A percentile compares a stretch with the other conserved stretches of the same genome.
phyloP scores from a whole-genome alignment of 2,797 vertebrate species.

The Gobio occitaniae region DNA sequence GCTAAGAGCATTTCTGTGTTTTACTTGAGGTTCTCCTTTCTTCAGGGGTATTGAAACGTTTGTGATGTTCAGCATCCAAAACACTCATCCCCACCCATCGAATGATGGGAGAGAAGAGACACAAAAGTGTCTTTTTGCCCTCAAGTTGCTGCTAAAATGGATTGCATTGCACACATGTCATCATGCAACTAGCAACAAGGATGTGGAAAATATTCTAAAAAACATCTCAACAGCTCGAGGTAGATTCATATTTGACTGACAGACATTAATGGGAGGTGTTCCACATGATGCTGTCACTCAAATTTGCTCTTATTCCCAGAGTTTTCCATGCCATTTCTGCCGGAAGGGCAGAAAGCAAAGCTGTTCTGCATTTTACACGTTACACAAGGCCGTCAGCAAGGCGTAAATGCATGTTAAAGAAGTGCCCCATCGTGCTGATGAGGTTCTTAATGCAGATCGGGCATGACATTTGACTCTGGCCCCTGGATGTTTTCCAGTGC shows the following conservation, averaged over 20 bases:
- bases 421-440: conserved; percentile 73
- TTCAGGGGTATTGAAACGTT: not conserved
- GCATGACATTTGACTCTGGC: conserved; percentile 60
- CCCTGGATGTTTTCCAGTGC: conserved; percentile 67
- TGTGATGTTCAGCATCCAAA: not conserved
- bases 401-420: conserved; percentile 71
- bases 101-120: not conserved
- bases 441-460: conserved; percentile 50
- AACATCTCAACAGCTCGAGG: conserved; percentile 9
- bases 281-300: conserved; percentile 22
- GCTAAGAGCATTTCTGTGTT: conserved; percentile 31
- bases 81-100: not conserved
- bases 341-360: conserved; percentile 2
- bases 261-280: conserved; percentile 12
- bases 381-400: not conserved
- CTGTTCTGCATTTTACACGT: conserved; percentile 8
- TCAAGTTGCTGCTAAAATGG: conserved; percentile 28
- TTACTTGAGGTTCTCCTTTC: not conserved
- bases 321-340: not conserved
- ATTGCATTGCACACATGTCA: not conserved
- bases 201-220: not conserved
- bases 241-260: conserved; percentile 23
- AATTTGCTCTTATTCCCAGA: not conserved
- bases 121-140: conserved; percentile 41
- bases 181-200: not conserved